Evolutionary conservation across 2,888 invertebrate species (phyloP).

Genomic region (Coleophora flavipennella): DNA sequence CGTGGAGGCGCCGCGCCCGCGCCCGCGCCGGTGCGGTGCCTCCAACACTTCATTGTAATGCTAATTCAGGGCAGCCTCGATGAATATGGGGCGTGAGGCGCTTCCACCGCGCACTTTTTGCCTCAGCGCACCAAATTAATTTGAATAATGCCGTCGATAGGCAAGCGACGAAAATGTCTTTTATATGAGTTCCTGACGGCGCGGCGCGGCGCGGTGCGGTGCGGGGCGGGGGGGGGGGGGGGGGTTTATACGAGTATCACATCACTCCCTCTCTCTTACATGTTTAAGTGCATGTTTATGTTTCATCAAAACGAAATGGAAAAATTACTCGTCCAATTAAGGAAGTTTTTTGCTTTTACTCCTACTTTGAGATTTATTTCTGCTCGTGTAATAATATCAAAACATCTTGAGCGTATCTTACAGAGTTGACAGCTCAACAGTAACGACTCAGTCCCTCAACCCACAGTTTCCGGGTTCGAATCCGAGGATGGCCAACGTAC

Average conservation of each 20-base stretch:
- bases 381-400: background rate
- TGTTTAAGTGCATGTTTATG: slow-evolving; percentile 43
- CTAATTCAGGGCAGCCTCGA: slow-evolving; percentile 65
- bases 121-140: slow-evolving; percentile 66
- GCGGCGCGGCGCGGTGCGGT: too few species aligned
- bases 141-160: slow-evolving; percentile 69
- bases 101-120: slow-evolving; percentile 61
- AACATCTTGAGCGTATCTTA: background rate
- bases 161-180: slow-evolving; percentile 58
- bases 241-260: too few species aligned
- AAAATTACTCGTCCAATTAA: slow-evolving; percentile 27
- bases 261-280: slow-evolving; percentile 42
- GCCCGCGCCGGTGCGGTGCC: slow-evolving; percentile 54
- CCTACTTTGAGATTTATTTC: slow-evolving; percentile 8
- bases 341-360: slow-evolving; percentile 14
- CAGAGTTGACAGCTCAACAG: too few species aligned
- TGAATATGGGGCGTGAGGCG: slow-evolving; percentile 56
- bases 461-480: too few species aligned
- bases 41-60: slow-evolving; percentile 69
- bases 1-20: slow-evolving; percentile 58
- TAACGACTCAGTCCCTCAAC: too few species aligned
- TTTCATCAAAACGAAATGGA: slow-evolving; percentile 34
- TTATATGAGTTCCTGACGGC: slow-evolving; percentile 59
- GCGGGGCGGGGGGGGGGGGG: too few species aligned
- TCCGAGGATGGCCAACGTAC: too few species aligned